Conservation (phyloP, 1,140 invertebrate species). For the Eubasilissa regina region DNA sequence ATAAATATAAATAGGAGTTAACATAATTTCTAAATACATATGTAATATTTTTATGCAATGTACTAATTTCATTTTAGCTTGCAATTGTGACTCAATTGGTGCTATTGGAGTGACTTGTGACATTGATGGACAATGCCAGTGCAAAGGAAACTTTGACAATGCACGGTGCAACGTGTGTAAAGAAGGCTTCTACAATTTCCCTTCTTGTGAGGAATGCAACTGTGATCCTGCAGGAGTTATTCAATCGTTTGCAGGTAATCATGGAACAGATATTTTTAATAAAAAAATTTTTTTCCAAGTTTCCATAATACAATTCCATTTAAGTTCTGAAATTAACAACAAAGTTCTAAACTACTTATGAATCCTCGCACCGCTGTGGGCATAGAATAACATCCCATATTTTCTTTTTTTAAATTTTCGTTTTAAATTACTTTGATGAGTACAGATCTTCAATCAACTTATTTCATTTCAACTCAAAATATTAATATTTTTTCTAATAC, state of each 20-base stretch:
- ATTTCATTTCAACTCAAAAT: background rate
- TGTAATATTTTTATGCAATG: background rate
- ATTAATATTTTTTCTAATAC: too few relatives aligned
- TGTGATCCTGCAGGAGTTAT: conserved; percentile 97
- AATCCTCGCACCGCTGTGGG: too few relatives aligned
- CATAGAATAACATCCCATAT: too few relatives aligned
- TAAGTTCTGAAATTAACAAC: too few relatives aligned
- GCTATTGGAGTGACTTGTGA: conserved; percentile 94
- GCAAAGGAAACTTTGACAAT: conserved; percentile 90
- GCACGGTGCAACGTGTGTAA: conserved; percentile 88
- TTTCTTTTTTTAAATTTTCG: background rate
- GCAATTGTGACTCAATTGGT: conserved; percentile 91
- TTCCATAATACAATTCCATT: too few relatives aligned
- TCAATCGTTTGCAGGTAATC: conserved; percentile 83
- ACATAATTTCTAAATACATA: background rate
- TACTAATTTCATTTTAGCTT: conserved; percentile 76
- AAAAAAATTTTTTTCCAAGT: too few relatives aligned
- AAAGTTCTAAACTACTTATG: too few relatives aligned
- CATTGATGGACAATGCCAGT: conserved; percentile 88
- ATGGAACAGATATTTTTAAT: conserved; percentile 8
- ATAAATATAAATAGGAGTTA: background rate
- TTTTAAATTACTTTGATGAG: background rate
- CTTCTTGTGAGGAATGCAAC: conserved; percentile 97
- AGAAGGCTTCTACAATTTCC: conserved; percentile 98
- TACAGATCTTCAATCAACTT: background rate